Evolutionary conservation across 1,140 invertebrate genomes (phyloP), one percentile per base, ranked within the genome.

Genomic region (Copidosoma floridanum): DNA sequence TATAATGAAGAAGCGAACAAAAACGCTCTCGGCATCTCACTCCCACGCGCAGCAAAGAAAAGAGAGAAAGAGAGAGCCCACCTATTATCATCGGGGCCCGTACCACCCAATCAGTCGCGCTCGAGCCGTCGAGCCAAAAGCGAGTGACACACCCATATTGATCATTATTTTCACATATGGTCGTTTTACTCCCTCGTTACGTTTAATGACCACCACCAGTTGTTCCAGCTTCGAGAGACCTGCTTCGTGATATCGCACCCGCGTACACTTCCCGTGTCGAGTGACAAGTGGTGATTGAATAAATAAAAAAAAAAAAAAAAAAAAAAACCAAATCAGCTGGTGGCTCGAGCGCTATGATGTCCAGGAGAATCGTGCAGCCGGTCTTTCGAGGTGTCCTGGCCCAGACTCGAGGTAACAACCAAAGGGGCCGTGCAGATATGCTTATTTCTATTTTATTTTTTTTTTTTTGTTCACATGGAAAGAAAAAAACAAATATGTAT

Each of bases 221-320:
- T 44, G 57, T n/a, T 46, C 53, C 50, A 14, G 41, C 27, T n/a
- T 50, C 27, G 47, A 29, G n/a, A 21, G 29, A 32, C 6, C 29
- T 2, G 10, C 18, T 43, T 27, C 38, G 24, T 32, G 38, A 40
- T 55, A 55, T 24, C 7, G 43, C 54, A 21, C 14, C 1, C 29
- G 27, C 24, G 35, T 23, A n/a, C 16, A 18, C 26, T 32, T 18
- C 8, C 26, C 7, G 12, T 20, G 52, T 58, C 18, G 57, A 58
- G 51, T 32, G 6, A 32, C 29, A 32, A 32, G 29, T 12, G 12
- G 6, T 6, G 29, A 6, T 32, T 8, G 29, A 32, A 32, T 32
- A 6, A 12, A 8, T 32, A 8, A 6, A 12, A 32, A 8, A 12
- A 32, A 12, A 32, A 32, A n/a, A n/a, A n/a, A n/a, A n/a, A n/a